A percentile compares a stretch with the other conserved stretches of the same genome.
Evolutionary conservation across 2,797 vertebrate genomes (phyloP).

Genomic region (Anguilla megastoma): DNA sequence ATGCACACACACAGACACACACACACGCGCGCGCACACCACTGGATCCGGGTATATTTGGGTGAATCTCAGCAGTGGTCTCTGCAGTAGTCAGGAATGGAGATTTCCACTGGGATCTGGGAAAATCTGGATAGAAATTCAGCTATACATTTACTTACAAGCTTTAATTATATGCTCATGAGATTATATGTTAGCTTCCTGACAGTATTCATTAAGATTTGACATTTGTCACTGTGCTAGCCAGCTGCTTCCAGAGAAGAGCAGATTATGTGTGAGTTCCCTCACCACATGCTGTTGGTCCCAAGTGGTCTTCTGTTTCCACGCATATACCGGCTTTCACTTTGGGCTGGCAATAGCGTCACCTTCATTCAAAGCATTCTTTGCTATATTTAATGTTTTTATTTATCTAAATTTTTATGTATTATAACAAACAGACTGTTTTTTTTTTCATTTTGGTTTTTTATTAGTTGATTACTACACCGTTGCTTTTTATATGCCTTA

Average conservation of each 20-base stretch:
- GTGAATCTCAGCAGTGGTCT: neutral
- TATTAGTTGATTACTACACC: neutral
- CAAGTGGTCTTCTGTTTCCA: no score
- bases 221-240: neutral
- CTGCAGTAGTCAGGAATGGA: neutral
- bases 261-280: neutral
- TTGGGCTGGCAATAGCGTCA: neutral
- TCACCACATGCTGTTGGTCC: neutral
- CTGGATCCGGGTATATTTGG: neutral
- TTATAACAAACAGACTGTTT: neutral
- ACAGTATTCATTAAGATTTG: neutral
- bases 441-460: neutral
- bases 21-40: conserved; percentile 21
- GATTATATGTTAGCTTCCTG: neutral
- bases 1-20: conserved; percentile 44
- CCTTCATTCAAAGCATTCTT: neutral
- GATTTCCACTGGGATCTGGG: neutral
- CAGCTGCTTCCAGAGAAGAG: neutral
- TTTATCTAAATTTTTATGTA: neutral
- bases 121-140: neutral
- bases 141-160: neutral
- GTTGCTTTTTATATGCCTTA: no score
- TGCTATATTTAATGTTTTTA: neutral
- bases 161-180: neutral
- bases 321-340: neutral